A percentile compares a stretch with the other conserved stretches of the same genome.
These are phyloP conservation scores for Stegana nigrithorax DNA, from an alignment of 2,888 invertebrate genomes.

Conservation along the genomic window DNA sequence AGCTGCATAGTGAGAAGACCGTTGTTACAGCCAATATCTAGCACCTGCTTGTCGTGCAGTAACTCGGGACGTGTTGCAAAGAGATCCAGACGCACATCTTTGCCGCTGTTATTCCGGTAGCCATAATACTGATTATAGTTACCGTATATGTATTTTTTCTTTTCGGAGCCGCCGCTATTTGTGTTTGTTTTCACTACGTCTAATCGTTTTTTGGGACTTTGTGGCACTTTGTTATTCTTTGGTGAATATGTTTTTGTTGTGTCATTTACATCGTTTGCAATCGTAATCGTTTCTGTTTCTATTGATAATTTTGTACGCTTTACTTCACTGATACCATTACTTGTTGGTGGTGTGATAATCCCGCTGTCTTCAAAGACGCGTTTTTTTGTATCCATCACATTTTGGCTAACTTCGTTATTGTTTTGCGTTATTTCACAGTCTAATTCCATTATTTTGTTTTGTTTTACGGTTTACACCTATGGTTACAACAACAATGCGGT, in stretches of 20 bases:
- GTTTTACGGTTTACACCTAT: too few species aligned
- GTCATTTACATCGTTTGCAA: neutral
- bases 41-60: conserved; percentile 79
- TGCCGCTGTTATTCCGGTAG: conserved; percentile 73
- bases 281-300: neutral
- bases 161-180: conserved; percentile 17
- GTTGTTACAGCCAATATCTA: conserved; percentile 91
- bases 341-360: neutral
- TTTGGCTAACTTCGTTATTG: neutral
- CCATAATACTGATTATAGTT: conserved; percentile 79
- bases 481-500: too few species aligned
- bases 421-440: neutral
- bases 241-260: neutral
- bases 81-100: conserved; percentile 75
- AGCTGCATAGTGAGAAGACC: conserved; percentile 84
- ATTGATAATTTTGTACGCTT: neutral
- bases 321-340: too few species aligned
- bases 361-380: neutral
- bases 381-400: neutral
- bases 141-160: conserved; percentile 56
- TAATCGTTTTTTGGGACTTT: conserved; percentile 44
- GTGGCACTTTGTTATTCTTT: conserved; percentile 11
- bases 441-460: conserved; percentile 1
- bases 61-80: conserved; percentile 75
- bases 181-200: neutral